Base-by-base conservation (phyloP, 2,113 vertebrate species). In the Labeo catla region DNA sequence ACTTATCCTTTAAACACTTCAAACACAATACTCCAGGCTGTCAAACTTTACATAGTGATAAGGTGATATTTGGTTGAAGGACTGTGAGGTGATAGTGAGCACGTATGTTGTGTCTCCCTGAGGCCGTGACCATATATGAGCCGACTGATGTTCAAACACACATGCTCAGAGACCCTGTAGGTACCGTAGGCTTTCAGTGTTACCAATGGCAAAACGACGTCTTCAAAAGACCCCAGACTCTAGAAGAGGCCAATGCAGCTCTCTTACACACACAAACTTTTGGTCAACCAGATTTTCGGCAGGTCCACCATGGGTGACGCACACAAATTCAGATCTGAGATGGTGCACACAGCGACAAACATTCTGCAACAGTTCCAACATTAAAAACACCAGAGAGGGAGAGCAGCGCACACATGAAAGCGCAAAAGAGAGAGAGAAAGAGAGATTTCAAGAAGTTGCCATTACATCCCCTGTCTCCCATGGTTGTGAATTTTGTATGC, bases 181-280 rank as follows among this genome's bases (percentile, higher is more conserved):
- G 97, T 88, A 95, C 96, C 95, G 93, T 94, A 93, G 94, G 94
- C 95, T 96, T 92, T 96, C 91, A 93, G 89, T 93, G 90, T 92
- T 52, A 80, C 92, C 92, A 21, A 74, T 91, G 94, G 93, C 89
- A 94, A 91, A 90, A 91, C 91, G 93, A 93, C 92, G 91, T 94
- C 96, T 93, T 96, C 91, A 93, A 97, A 72, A 98, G 96, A 94
- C 93, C 93, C 90, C 84, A 76, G 94, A 95, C 95, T 91, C 95
- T 93, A 96, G 96, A 96, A 95, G 93, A 94, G 96, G 97, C 96
- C 95, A 96, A 94, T 95, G 93, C 95, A 96, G 96, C 96, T 95
- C 28, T 45, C 43, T 12, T 7, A 59, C 21, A n/a, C 57, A n/a
- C 19, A 59, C 57, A 21, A n/a, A n/a, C 15, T 49, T 13, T 7